phyloP scores from a whole-genome alignment of 2,888 invertebrate genomes.

The Caenorhabditis zanzibari region DNA sequence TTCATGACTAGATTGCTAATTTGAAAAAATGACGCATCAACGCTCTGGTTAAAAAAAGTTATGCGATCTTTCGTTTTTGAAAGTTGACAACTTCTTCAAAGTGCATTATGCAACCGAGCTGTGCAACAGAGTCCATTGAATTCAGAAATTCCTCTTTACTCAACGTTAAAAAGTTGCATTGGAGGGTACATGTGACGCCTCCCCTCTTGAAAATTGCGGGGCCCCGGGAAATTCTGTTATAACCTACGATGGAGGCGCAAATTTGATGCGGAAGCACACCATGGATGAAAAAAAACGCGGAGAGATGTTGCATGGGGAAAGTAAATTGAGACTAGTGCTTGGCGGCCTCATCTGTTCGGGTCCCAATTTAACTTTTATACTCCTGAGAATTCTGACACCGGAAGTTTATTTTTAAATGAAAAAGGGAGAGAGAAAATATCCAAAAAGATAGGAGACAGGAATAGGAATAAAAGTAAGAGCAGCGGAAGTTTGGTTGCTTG shows the following conservation, averaged over 20 bases:
- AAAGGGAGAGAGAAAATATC: not conserved
- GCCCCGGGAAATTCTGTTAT: slow-evolving; percentile 53
- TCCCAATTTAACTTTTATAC: slow-evolving; percentile 60
- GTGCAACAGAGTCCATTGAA: slow-evolving; percentile 28
- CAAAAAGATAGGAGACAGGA: slow-evolving; percentile 19
- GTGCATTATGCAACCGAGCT: not conserved
- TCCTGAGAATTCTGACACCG: slow-evolving; percentile 48
- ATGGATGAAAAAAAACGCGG: slow-evolving; percentile 14
- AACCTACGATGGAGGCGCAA: slow-evolving; percentile 57
- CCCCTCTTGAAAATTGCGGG: slow-evolving; percentile 15
- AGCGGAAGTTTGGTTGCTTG: slow-evolving; percentile 46
- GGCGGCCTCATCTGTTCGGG: slow-evolving; percentile 52
- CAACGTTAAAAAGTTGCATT: slow-evolving; percentile 41
- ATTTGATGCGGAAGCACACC: slow-evolving; percentile 55
- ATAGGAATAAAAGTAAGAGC: slow-evolving; percentile 34
- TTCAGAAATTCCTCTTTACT: slow-evolving; percentile 6
- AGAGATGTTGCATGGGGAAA: slow-evolving; percentile 44
- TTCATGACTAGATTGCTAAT: slow-evolving; percentile 13
- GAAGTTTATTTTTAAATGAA: slow-evolving; percentile 32
- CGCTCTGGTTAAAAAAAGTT: not conserved
- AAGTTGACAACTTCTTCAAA: slow-evolving; percentile 5
- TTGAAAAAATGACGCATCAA: slow-evolving; percentile 24
- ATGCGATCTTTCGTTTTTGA: not conserved
- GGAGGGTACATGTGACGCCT: slow-evolving; percentile 51
- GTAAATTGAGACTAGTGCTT: slow-evolving; percentile 35